Evolutionary conservation across 2,113 vertebrate species (phyloP), one percentile per base, ranked within the genome.

Genomic region (Rattus rattus): DNA sequence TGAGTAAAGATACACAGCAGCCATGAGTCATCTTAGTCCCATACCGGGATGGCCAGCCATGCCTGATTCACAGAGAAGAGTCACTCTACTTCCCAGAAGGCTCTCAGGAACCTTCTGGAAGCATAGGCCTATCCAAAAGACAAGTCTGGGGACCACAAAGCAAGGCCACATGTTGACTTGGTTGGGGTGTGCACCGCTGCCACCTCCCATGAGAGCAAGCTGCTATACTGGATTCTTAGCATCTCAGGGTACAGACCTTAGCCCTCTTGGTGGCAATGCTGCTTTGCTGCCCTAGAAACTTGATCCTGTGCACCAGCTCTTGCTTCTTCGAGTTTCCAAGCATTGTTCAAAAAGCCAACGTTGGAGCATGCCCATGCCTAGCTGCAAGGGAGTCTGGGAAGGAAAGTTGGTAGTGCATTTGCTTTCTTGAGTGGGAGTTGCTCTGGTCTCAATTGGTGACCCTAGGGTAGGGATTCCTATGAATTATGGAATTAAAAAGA

Each of bases 231-330:
- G 47, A n/a, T 30, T 73, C 56, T 69, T n/a, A 22, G 61, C 65
- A 17, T 43, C 67, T 86, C 59, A 30, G 52, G 11, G 6, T 16
- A 1, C 0, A 0, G 69, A 2, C 56, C 28, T 36, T 28, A 30
- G 4, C 30, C n/a, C 1, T 39, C 75, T 36, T 56, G 14, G 19
- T 6, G 7, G 49, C 47, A 54, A 59, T 0, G 0, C 0, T 39
- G 17, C 33, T 43, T 36, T 9, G 20, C 39, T 75, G 49, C 52
- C 80, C 67, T 84, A 36, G 89, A 16, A 96, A 76, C 54, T 69
- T 33, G 7, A 75, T 69, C 30, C 61, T 72, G 24, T 69, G 7
- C 16, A 28, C 7, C 63, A 20, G 20, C 17, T 61, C 39, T n/a
- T 54, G 11, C 39, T 77, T 54, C 72, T 94, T 54, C 7, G 2